Base-by-base conservation (phyloP, 2,113 vertebrate genomes). In the Mionectes macconnelli region DNA sequence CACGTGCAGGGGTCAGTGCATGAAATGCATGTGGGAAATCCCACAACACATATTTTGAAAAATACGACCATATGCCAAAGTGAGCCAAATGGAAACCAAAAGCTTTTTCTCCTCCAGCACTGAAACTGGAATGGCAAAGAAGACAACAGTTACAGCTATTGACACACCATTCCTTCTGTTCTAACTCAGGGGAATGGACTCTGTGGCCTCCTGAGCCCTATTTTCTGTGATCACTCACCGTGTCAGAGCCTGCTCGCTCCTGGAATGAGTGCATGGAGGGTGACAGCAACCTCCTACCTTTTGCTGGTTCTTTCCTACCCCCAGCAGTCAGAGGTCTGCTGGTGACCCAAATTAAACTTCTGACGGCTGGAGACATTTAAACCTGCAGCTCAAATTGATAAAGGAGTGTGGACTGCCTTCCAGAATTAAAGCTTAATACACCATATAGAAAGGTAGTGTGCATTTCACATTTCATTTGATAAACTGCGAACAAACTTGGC, bases 401-500 rank as follows among this genome's bases (percentile, higher is more conserved):
- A 63, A 66, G 39, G 53, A 35, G 14, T 1, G 1, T 6, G 5
- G 35, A 14, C 27, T 85, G 40, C 55, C 16, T 82, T 45, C n/a
- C 63, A 73, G 40, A 83, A 73, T 35, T 27, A 73, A 75, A 69
- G 37, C 24, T 86, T 74, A 72, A 39, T 6, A 19, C 30, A 10
- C 31, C 50, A 23, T 10, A 17, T 0, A 77, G 88, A 47, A 88
- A 67, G 59, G 75, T 60, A 68, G 20, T 3, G 50, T 77, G 17
- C 37, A 19, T 80, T 91, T 83, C 77, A 63, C 20, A 67, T 84
- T 42, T 63, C 22, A 10, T 77, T 85, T 50, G 59, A 94, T 70
- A 86, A 96, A 83, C 49, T 63, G 75, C 50, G 93, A 95, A 86
- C 52, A 83, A 90, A 91, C 73, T 85, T 83, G 63, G 87, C 84